phyloP scores from a whole-genome alignment of 1,140 invertebrate genomes.

The Drosophila triauraria region DNA sequence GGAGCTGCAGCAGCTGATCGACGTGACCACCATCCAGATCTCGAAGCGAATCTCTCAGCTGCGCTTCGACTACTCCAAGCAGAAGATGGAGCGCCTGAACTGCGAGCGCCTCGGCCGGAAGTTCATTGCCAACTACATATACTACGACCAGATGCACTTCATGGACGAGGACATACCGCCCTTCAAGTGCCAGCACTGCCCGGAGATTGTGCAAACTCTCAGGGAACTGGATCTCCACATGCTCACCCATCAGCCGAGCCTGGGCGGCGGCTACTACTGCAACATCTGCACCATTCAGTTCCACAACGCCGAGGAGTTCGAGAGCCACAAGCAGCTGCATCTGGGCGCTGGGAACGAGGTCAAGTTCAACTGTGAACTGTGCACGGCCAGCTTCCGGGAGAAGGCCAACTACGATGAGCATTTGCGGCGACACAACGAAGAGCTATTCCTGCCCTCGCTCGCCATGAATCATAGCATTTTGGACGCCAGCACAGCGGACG shows the following conservation, averaged over 20 bases:
- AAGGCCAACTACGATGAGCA: constrained; percentile 81
- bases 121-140: constrained; percentile 73
- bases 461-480: constrained; percentile 71
- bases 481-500: constrained; percentile 29
- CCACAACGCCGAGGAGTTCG: constrained; percentile 66
- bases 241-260: constrained; percentile 66
- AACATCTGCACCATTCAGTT: constrained; percentile 72
- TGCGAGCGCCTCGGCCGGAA: constrained; percentile 69
- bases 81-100: constrained; percentile 72
- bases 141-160: constrained; percentile 79
- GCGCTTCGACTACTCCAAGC: constrained; percentile 81
- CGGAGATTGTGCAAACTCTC: constrained; percentile 71
- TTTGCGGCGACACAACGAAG: constrained; percentile 78
- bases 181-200: constrained; percentile 77
- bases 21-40: constrained; percentile 79
- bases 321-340: constrained; percentile 74
- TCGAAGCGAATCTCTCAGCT: constrained; percentile 80
- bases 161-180: constrained; percentile 82
- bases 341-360: constrained; percentile 61
- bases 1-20: constrained; percentile 73
- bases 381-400: constrained; percentile 79
- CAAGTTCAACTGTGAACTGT: constrained; percentile 76
- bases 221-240: constrained; percentile 75
- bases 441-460: constrained; percentile 71
- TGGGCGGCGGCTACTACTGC: constrained; percentile 66